Percentiles rank a stretch among this genome's conserved stretches.
Evolutionary conservation across 2,888 invertebrate genomes (phyloP).

Genomic region (Danaus chrysippus): DNA sequence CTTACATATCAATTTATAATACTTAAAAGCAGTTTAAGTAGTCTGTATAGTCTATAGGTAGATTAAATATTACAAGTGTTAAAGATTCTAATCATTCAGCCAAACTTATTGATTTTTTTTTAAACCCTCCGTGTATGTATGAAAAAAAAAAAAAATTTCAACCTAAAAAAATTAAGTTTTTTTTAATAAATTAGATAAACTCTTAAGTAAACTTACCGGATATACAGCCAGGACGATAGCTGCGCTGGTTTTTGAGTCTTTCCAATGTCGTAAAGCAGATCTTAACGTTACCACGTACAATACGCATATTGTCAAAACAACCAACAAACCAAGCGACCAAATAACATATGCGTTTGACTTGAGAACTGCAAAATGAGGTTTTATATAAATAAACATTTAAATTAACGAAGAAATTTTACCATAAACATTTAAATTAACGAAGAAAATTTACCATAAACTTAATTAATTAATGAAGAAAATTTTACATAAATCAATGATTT

Average conservation of each 20-base stretch:
- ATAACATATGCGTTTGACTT: conserved; percentile 77
- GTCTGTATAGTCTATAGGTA: too few species aligned
- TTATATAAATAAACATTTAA: neutral
- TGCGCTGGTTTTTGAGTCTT: conserved; percentile 72
- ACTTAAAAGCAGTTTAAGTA: too few species aligned
- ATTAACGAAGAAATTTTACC: too few species aligned
- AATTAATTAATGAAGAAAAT: too few species aligned
- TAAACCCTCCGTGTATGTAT: too few species aligned
- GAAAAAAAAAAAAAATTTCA: too few species aligned
- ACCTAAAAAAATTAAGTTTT: too few species aligned
- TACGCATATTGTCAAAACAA: conserved; percentile 68
- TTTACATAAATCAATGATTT: too few species aligned
- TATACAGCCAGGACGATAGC: conserved; percentile 81
- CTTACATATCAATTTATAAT: too few species aligned
- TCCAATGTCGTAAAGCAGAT: conserved; percentile 75
- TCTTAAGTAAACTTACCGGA: conserved; percentile 74
- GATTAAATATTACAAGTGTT: too few species aligned
- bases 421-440: neutral
- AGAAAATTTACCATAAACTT: neutral
- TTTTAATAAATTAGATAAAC: neutral
- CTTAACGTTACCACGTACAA: conserved; percentile 77
- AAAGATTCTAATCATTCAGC: too few species aligned
- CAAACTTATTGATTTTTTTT: too few species aligned
- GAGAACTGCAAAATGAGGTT: conserved; percentile 63
- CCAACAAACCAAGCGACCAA: conserved; percentile 71